These are phyloP conservation scores for Hapalemur alaotrensis DNA, from an alignment of 2,797 vertebrate species.

Conservation along the genomic window DNA sequence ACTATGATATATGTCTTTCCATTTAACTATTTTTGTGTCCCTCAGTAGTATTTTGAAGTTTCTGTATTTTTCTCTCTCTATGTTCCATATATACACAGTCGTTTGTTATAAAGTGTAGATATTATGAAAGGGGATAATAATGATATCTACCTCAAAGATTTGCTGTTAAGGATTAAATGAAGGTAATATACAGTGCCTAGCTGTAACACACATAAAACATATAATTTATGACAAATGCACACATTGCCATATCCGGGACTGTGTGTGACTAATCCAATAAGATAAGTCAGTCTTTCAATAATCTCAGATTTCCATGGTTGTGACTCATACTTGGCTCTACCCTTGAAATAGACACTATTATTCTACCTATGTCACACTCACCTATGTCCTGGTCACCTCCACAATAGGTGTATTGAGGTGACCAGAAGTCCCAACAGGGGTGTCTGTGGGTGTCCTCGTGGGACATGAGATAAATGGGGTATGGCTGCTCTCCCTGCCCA, in stretches of 20 bases:
- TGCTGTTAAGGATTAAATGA: neutral
- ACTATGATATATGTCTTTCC: neutral
- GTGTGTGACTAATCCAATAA: conserved; percentile 62
- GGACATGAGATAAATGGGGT: neutral
- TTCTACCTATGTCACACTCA: neutral
- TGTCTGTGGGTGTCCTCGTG: neutral
- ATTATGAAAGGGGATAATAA: neutral
- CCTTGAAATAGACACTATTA: conserved; percentile 34
- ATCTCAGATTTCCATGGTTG: conserved; percentile 41
- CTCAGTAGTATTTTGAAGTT: conserved; percentile 6
- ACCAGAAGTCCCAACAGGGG: neutral
- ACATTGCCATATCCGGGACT: conserved; percentile 25
- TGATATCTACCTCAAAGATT: neutral
- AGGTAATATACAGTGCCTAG: neutral
- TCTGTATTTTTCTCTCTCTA: neutral
- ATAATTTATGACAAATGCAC: conserved; percentile 28
- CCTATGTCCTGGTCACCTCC: neutral
- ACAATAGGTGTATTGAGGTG: neutral
- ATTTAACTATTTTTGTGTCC: neutral
- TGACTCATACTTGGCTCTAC: conserved; percentile 53
- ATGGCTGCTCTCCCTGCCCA: neutral
- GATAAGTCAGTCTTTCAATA: conserved; percentile 37
- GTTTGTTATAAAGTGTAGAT: neutral
- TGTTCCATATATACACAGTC: neutral
- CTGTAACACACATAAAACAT: neutral